phyloP scores from a whole-genome alignment of 1,140 invertebrate species.

The Philopotamus ludificatus region DNA sequence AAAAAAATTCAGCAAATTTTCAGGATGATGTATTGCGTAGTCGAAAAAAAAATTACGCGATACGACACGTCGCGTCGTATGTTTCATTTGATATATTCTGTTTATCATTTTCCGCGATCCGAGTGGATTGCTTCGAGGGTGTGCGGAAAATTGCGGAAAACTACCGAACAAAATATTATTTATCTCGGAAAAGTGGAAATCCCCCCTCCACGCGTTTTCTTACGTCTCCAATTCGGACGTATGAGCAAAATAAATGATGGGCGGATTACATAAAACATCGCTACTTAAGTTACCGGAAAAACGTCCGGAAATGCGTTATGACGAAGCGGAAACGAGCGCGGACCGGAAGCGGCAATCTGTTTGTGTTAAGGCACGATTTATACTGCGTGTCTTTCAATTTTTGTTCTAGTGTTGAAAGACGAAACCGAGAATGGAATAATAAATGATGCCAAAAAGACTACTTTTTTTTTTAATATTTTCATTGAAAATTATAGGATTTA shows the following conservation, averaged over 20 bases:
- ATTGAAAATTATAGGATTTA: no score
- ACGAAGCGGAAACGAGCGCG: not conserved
- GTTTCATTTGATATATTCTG: no score
- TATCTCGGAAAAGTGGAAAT: constrained; percentile 29
- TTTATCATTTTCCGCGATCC: no score
- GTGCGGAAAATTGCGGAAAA: constrained; percentile 22
- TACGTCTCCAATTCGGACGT: constrained; percentile 15
- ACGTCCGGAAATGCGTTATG: constrained; percentile 14
- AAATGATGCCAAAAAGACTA: no score
- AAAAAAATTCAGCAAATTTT: no score
- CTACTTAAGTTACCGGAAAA: constrained; percentile 30
- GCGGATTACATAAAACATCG: constrained; percentile 28
- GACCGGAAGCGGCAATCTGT: constrained; percentile 18
- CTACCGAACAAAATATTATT: constrained; percentile 30
- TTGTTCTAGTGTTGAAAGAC: no score
- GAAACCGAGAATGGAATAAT: no score
- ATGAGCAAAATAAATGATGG: constrained; percentile 31
- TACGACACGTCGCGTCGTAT: no score
- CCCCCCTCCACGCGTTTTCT: not conserved
- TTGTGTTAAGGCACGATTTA: constrained; percentile 22
- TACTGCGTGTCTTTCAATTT: no score
- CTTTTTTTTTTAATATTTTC: no score
- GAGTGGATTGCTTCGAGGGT: constrained; percentile 20
- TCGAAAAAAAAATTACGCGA: not conserved
- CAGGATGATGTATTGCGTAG: not conserved